Base-by-base conservation (phyloP, 2,888 invertebrate species). In the Campoplex nolae region DNA sequence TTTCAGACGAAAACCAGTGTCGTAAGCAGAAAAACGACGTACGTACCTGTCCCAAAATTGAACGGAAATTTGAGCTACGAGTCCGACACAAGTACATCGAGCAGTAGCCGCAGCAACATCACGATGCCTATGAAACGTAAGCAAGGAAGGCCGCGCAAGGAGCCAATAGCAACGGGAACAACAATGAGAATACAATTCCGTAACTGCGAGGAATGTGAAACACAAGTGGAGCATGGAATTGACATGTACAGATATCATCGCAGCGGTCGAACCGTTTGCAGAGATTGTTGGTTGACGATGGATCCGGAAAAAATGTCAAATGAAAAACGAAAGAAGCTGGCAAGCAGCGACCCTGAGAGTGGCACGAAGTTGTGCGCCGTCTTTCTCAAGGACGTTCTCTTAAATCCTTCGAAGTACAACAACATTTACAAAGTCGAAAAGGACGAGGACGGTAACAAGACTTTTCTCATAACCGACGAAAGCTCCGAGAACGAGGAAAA, bases 231-330 rank as follows among this genome's bases (percentile, higher is more conserved):
- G 11, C 85, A 74, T 77, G 91, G 90, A 1, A 81, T 88, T 0
- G 91, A 92, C 54, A 92, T 92, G 90, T 93, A 91, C 65, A 90
- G 92, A 87, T 89, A 91, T 84, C 90, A 93, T 71, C 88, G 88
- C 28, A 92, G 92, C 0, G 92, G 91, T n/a, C 32, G 84, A n/a
- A 92, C 88, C 1, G 90, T 93, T 0, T 94, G 94, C 83, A 93
- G 91, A 82, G 87, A 84, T 28, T 94, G 94, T 88, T 94, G 92
- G 93, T 78, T 90, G 7, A 90, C 88, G 4, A 90, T 88, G 74
- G 92, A 93, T 85, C 91, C 90, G 32, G 67, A 89, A 42, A 67
- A 80, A 70, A 8, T 71, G 32, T 58, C 23, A 45, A 83, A 88
- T 16, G 87, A 83, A 13, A 89, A 90, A 51, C 73, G 75, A 1